Base-by-base conservation (phyloP, 2,888 invertebrate species). In the Zygothrica quintamaculata region DNA sequence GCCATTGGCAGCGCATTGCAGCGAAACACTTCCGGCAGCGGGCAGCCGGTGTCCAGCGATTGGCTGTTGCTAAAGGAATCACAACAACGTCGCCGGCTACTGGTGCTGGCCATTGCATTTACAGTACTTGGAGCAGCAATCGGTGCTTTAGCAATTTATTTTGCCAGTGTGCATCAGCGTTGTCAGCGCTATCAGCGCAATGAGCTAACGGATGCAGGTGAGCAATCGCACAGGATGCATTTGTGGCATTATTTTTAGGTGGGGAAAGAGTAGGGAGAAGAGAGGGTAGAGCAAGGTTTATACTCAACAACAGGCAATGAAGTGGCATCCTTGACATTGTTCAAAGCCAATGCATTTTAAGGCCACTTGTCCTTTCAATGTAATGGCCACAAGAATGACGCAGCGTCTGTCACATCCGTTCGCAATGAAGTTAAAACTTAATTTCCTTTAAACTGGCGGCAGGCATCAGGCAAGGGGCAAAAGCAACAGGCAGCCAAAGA, bases 51-150 rank as follows among this genome's bases (percentile, higher is more conserved):
- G 3, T 50, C 47, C 57, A 89, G 84, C 74, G 88, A 90, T 36
- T 89, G 88, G 84, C 60, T 90, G 80, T 65, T 90, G 94, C 94
- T 90, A 93, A 94, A 53, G 95, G 95, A 47, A 94, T 95, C 90
- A 93, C 94, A 93, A 94, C 92, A 56, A 94, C 95, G 67, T 92
- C 94, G 75, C 92, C 93, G 92, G 78, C 72, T 91, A 0, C 62
- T 91, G 4, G 65, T 90, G 15, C 73, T 91, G 78, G 91, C 91
- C 37, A 76, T 89, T 7, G 90, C 91, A 9, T 90, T 91, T 56
- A 89, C 88, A 36, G 89, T 91, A 12, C 82, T 91, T 40, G 91
- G 91, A 12, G 90, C 91, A 15, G 91, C 90, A 16, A 88, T 91
- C 58, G 91, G 91, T 9, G 91, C 91, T 0, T 58, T 91, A 67